Percentiles rank a stretch among this genome's conserved stretches.
phyloP scores from a whole-genome alignment of 2,113 vertebrate species.

The Tetrax tetrax region DNA sequence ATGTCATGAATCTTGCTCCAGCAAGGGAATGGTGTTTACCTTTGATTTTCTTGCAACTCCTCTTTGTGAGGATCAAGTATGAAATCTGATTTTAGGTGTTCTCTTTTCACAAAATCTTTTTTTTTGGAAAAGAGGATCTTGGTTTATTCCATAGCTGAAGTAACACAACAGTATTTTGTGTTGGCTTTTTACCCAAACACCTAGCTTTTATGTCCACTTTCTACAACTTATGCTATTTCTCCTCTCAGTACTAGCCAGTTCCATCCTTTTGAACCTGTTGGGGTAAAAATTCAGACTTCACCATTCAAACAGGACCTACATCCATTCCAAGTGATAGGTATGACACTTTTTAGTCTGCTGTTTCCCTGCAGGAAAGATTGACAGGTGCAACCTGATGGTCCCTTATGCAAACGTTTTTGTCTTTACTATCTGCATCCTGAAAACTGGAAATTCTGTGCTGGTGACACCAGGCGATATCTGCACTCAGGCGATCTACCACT shows the following conservation, averaged over 20 bases:
- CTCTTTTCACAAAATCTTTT: neutral
- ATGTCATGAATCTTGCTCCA: neutral
- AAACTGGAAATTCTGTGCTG: neutral
- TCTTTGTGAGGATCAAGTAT: neutral
- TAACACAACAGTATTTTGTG: neutral
- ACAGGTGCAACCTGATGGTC: neutral
- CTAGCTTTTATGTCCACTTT: neutral
- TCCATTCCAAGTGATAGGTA: neutral
- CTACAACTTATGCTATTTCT: neutral
- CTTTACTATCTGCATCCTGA: neutral
- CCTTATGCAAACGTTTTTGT: neutral
- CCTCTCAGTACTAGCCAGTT: neutral
- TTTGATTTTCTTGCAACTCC: neutral
- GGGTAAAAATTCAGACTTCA: neutral
- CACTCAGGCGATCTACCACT: neutral
- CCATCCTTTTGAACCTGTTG: neutral
- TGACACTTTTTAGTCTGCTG: neutral
- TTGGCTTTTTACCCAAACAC: neutral
- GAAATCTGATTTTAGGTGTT: neutral
- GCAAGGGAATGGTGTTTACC: neutral
- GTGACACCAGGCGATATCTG: neutral
- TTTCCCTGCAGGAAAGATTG: neutral
- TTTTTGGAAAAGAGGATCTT: neutral
- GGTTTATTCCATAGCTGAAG: neutral
- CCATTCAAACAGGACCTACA: neutral